Conservation (phyloP, 23 tunicate species). For the Botrylloides violaceus region DNA sequence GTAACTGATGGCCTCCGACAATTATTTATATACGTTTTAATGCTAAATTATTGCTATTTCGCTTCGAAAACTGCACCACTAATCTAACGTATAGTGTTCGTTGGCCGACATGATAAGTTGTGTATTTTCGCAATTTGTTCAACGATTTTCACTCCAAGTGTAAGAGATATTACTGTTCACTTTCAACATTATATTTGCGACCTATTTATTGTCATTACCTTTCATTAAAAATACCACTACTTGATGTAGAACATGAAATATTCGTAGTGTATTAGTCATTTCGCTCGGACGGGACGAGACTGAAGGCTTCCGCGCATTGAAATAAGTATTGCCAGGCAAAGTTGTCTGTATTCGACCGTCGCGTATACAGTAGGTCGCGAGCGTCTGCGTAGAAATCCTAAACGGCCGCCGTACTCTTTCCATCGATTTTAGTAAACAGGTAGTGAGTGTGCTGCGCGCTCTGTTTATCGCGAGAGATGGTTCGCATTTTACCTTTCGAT, state of each 20-base stretch:
- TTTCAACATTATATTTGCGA: conserved; percentile 25
- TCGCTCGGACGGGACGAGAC: no score
- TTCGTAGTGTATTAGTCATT: no score
- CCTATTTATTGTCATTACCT: conserved; percentile 2
- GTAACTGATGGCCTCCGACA: background rate
- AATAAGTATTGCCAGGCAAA: no score
- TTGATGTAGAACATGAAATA: background rate
- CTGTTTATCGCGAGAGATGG: no score
- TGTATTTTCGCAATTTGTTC: background rate
- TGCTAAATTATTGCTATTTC: background rate
- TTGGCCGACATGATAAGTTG: background rate
- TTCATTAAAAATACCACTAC: background rate
- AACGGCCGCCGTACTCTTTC: no score
- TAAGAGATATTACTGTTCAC: conserved; percentile 18
- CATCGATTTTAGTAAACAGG: no score
- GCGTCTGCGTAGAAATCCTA: no score
- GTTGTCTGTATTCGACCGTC: no score
- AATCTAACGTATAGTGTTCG: conserved; percentile 1
- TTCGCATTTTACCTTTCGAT: no score
- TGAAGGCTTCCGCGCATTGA: no score
- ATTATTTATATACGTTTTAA: background rate
- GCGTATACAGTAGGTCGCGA: no score
- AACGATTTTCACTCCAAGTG: conserved; percentile 20
- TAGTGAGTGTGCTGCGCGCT: no score
- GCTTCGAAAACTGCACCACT: conserved; percentile 1